phyloP scores from a whole-genome alignment of 2,797 vertebrate genomes.

The Octomys mimax region DNA sequence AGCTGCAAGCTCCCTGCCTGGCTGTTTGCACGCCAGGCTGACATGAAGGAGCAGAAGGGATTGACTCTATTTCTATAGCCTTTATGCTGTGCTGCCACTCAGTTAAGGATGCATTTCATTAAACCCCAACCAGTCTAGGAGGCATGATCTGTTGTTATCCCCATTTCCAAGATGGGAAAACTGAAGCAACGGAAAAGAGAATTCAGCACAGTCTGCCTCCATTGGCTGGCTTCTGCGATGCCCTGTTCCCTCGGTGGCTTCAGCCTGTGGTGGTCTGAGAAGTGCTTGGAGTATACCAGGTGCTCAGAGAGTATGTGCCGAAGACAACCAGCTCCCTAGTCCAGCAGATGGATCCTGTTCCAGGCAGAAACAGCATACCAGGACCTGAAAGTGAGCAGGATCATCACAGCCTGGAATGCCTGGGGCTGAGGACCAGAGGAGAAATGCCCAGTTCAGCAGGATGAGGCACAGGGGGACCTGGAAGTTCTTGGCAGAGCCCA shows the following conservation, averaged over 20 bases:
- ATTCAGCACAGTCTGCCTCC: not conserved
- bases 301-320: not conserved
- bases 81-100: not conserved
- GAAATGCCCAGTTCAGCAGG: not conserved
- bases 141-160: not conserved
- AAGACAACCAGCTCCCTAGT: not conserved
- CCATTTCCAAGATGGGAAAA: conserved; percentile 31
- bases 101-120: not conserved
- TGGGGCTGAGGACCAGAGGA: not conserved
- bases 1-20: rapidly evolving
- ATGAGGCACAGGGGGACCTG: rapidly evolving
- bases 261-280: not conserved
- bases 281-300: not conserved
- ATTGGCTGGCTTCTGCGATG: not conserved
- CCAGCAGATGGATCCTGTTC: not conserved
- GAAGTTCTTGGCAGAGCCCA: rapidly evolving
- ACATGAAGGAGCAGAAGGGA: not conserved
- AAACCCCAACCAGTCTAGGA: not conserved
- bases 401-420: no score
- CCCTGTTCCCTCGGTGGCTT: no score
- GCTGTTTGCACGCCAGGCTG: not conserved
- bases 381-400: not conserved
- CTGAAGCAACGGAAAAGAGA: not conserved
- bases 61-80: not conserved
- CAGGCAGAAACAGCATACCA: not conserved